A percentile compares a stretch with the other conserved stretches of the same genome.
Evolutionary conservation across 30 jellyfish, hydroid and myxozoan species (phyloP).

Genomic region (Aurelia coerulea): DNA sequence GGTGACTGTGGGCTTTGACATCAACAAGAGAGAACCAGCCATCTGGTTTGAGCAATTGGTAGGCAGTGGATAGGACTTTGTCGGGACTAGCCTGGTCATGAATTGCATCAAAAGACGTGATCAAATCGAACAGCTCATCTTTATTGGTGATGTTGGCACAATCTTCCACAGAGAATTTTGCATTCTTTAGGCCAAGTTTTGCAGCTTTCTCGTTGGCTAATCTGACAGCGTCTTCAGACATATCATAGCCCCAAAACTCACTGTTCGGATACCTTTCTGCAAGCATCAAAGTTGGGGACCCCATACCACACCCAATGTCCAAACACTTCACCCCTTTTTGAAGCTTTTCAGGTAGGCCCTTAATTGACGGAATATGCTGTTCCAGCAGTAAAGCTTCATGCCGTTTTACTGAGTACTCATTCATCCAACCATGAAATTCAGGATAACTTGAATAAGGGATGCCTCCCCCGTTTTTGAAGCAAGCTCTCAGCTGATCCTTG

Average conservation of each 20-base stretch:
- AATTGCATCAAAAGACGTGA: constrained; percentile 53
- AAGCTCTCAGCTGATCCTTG: constrained; percentile 21
- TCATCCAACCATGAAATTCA: constrained; percentile 60
- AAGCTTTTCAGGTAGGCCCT: constrained; percentile 49
- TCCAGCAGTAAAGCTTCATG: constrained; percentile 35
- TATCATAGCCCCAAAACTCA: constrained; percentile 44
- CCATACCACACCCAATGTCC: constrained; percentile 66
- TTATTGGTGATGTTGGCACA: constrained; percentile 25
- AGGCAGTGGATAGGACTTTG: constrained; percentile 17
- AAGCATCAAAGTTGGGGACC: constrained; percentile 33
- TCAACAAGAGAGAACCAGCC: constrained; percentile 58
- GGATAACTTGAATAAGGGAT: constrained; percentile 57
- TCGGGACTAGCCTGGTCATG: constrained; percentile 67
- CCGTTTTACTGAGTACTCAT: constrained; percentile 56
- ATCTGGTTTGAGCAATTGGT: constrained; percentile 37
- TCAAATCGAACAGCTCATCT: constrained; percentile 39
- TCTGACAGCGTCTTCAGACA: constrained; percentile 24
- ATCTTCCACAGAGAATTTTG: constrained; percentile 24
- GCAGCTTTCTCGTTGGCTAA: constrained; percentile 34
- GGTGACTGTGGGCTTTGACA: constrained; percentile 54
- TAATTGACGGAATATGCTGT: constrained; percentile 35
- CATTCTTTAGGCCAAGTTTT: constrained; percentile 20
- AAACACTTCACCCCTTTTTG: constrained; percentile 27
- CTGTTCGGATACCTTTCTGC: constrained; percentile 39
- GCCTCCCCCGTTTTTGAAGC: constrained; percentile 57